Evolutionary conservation across 1,140 invertebrate species (phyloP).

Genomic region (Aethina tumida): DNA sequence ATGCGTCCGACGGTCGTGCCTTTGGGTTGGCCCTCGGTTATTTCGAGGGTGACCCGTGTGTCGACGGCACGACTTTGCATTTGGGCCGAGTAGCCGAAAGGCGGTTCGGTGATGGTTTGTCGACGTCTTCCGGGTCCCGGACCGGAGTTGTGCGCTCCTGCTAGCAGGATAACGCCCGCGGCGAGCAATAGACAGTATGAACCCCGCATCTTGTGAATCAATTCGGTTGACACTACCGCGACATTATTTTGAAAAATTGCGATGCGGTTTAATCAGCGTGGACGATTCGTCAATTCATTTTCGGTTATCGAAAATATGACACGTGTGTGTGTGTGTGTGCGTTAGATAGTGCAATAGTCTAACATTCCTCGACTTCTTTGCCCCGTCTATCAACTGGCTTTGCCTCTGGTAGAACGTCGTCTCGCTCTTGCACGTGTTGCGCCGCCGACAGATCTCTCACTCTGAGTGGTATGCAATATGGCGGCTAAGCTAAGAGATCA

Average conservation of each 20-base stretch:
- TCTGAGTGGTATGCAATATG: slow-evolving; percentile 41
- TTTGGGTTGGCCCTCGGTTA: slow-evolving; percentile 70
- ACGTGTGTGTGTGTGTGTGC: slow-evolving; percentile 23
- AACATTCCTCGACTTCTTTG: slow-evolving; percentile 34
- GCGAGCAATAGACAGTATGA: slow-evolving; percentile 5
- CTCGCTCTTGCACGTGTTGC: slow-evolving; percentile 14
- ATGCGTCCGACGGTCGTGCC: slow-evolving; percentile 76
- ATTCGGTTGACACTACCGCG: background rate
- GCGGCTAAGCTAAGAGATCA: slow-evolving; percentile 30
- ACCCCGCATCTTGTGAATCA: slow-evolving; percentile 7
- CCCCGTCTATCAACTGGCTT: slow-evolving; percentile 31
- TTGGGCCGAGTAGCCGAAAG: slow-evolving; percentile 42
- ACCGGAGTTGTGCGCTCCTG: slow-evolving; percentile 32
- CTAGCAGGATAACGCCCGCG: slow-evolving; percentile 19
- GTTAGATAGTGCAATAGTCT: slow-evolving; percentile 31
- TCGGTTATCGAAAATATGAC: slow-evolving; percentile 16
- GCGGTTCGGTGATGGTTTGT: slow-evolving; percentile 30
- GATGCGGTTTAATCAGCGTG: background rate
- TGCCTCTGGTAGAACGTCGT: slow-evolving; percentile 27
- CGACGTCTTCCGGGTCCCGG: slow-evolving; percentile 37
- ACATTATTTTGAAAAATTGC: slow-evolving; percentile 5
- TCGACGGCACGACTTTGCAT: slow-evolving; percentile 82
- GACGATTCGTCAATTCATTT: too few relatives aligned
- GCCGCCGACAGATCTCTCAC: slow-evolving; percentile 21
- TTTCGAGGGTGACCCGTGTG: slow-evolving; percentile 72